A percentile compares a stretch with the other conserved stretches of the same genome.
phyloP scores from a whole-genome alignment of 2,113 vertebrate genomes.

The Micronisus gabar region DNA sequence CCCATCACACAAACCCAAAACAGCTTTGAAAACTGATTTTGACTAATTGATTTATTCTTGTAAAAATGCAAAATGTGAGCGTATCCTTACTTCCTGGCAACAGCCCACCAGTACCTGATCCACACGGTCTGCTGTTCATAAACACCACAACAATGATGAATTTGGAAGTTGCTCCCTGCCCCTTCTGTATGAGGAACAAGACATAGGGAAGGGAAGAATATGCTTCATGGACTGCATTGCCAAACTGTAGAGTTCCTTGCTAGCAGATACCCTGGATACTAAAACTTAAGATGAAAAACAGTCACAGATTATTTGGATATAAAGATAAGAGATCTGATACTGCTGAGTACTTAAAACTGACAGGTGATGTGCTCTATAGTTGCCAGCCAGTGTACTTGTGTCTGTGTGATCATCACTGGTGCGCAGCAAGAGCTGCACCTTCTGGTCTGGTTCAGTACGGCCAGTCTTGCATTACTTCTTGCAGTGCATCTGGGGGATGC shows the following conservation, averaged over 20 bases:
- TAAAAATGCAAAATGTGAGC: neutral
- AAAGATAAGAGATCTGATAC: neutral
- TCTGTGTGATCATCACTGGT: neutral
- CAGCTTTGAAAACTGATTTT: neutral
- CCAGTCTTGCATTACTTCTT: neutral
- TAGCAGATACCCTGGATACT: neutral
- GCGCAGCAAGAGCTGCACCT: fast-evolving
- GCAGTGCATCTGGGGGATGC: fast-evolving
- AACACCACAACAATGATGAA: neutral
- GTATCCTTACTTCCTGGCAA: neutral
- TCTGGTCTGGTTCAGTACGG: neutral
- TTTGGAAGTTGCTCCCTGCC: neutral
- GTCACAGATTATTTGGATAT: neutral
- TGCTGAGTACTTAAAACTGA: neutral
- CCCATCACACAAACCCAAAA: too few relatives aligned
- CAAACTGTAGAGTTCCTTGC: neutral
- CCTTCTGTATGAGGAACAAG: neutral
- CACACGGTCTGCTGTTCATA: fast-evolving
- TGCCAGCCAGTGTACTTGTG: neutral
- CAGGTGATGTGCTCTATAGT: neutral
- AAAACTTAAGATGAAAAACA: neutral
- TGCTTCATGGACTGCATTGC: neutral
- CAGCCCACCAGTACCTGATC: neutral
- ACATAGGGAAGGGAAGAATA: neutral
- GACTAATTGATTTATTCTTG: neutral